phyloP scores from a whole-genome alignment of 2,113 vertebrate species.

The Takifugu bimaculatus region DNA sequence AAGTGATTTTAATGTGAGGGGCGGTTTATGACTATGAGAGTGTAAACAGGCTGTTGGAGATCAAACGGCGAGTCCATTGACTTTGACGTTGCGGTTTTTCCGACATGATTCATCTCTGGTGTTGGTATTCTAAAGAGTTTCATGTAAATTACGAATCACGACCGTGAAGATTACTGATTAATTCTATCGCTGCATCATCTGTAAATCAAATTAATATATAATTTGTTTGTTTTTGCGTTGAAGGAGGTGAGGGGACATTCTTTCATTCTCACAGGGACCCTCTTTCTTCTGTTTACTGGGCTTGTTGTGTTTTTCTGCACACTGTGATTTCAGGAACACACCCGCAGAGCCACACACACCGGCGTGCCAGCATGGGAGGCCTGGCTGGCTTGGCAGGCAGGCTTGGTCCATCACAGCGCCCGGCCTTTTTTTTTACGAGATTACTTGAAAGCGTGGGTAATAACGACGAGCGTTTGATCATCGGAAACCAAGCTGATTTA shows the following conservation, averaged over 20 bases:
- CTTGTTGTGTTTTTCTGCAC: slow-evolving; percentile 20
- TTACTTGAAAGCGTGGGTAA: slow-evolving; percentile 64
- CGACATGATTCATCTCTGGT: background rate
- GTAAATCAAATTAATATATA: background rate
- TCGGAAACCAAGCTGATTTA: slow-evolving; percentile 60
- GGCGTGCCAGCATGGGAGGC: slow-evolving; percentile 47
- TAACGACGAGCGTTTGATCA: slow-evolving; percentile 60
- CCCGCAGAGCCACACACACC: slow-evolving; percentile 26
- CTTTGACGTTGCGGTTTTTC: slow-evolving; percentile 51
- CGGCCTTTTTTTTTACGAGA: slow-evolving; percentile 60
- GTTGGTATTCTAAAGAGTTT: too few relatives aligned
- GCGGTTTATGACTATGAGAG: slow-evolving; percentile 66
- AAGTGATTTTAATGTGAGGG: slow-evolving; percentile 18
- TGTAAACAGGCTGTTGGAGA: slow-evolving; percentile 58
- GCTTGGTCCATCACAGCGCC: slow-evolving; percentile 26
- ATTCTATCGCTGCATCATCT: background rate
- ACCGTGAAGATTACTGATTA: too few relatives aligned
- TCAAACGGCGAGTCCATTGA: slow-evolving; percentile 61
- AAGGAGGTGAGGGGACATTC: slow-evolving; percentile 1
- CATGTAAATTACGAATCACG: too few relatives aligned
- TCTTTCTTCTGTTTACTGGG: slow-evolving; percentile 7
- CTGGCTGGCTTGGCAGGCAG: slow-evolving; percentile 39
- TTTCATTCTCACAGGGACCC: background rate
- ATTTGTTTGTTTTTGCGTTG: background rate
- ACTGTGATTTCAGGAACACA: slow-evolving; percentile 28